Evolutionary conservation across 1,140 invertebrate genomes (phyloP), one percentile per base, ranked within the genome.

Genomic region (Drosophila mojavensis): DNA sequence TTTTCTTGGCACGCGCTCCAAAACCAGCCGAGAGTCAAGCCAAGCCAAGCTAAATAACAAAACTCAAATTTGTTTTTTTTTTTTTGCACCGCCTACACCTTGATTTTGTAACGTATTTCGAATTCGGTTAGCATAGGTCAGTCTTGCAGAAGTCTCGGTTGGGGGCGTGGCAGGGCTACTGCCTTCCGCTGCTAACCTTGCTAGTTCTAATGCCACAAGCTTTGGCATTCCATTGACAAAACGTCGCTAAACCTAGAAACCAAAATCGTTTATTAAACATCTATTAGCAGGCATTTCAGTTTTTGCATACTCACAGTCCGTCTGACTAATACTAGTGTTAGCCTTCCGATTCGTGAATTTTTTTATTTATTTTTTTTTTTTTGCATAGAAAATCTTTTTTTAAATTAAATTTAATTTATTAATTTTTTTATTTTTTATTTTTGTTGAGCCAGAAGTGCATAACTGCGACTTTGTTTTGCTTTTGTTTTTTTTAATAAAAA

Each of bases 1-100:
- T 88, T 88, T 89, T 84, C 80, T 89, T 89, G 84, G 85, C 84
- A 89, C 84, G 84, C 84, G 84, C 81, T 83, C 20, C 24, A 62
- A 10, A 71, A 39, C 43, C n/a, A 47, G 13, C 43, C 69, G 53
- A 64, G n/a, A 6, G 43, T 2, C 61, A 54, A 50, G 5, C 26
- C 26, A 5, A 6, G 43, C 2, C 61, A 54, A 24, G 20, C 20
- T 24, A 3, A 24, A 24, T 3, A 24, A 24, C 20, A 24, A 24
- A 24, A 24, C 20, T 24, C 20, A 24, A 24, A 2, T 3, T 24
- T 24, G 0, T 2, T 24, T 24, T 1, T 24, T 24, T 24, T 24
- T 36, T 41, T 59, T 67, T 50, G 24, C 58, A 67, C 53, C 48
- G 20, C 43, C 61, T 56, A 73, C 61, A 60, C 55, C 61, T 59